A percentile compares a stretch with the other conserved stretches of the same genome.
These are phyloP conservation scores for Netelia fuscicornis DNA, from an alignment of 2,888 invertebrate genomes.

Conservation along the genomic window DNA sequence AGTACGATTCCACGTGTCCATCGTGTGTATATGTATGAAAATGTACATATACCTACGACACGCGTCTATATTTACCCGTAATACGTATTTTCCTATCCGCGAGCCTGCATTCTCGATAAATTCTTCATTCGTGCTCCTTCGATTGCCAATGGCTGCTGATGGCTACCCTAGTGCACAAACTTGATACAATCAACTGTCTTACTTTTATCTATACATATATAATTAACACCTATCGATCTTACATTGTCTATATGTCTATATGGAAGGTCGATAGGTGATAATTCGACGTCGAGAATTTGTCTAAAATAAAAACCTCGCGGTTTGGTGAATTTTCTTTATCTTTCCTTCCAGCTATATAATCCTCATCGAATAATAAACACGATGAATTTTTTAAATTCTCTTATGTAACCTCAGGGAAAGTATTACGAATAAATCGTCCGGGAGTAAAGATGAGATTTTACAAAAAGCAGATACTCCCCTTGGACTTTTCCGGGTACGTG, in stretches of 20 bases:
- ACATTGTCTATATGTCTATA: neutral
- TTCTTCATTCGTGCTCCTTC: conserved; percentile 43
- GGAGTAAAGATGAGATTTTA: no score
- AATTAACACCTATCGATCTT: neutral
- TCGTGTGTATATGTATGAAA: neutral
- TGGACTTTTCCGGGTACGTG: no score
- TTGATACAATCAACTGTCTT: conserved; percentile 48
- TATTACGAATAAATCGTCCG: no score
- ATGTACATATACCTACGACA: neutral
- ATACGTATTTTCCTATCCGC: conserved; percentile 9
- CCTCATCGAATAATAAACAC: no score
- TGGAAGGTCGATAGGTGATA: neutral
- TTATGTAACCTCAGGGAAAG: no score
- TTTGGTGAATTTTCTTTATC: no score
- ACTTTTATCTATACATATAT: neutral
- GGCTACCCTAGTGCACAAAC: conserved; percentile 31
- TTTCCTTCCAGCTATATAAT: no score
- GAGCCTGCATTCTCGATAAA: conserved; percentile 42
- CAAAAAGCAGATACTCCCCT: no score
- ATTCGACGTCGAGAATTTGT: no score
- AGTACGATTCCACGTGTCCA: neutral
- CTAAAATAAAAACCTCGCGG: no score
- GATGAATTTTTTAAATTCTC: no score
- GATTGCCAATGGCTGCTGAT: conserved; percentile 41
- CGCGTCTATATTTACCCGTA: neutral